These are phyloP conservation scores for Callosobruchus maculatus DNA, from an alignment of 2,888 invertebrate species.

Conservation along the genomic window DNA sequence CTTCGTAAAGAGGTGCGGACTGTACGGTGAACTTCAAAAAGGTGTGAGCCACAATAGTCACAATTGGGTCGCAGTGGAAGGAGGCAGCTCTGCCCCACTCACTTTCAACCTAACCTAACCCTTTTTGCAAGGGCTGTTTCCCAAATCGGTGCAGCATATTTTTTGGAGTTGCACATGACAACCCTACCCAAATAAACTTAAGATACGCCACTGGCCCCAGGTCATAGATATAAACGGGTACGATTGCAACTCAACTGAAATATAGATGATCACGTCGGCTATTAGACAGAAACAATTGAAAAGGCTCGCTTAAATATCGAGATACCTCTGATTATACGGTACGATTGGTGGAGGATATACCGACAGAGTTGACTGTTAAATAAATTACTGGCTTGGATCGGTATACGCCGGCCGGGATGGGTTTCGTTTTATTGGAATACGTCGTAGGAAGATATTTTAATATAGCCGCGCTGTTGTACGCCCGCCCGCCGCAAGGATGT, in stretches of 20 bases:
- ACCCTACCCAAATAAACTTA: conserved; percentile 11
- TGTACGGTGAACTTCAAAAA: too few species aligned
- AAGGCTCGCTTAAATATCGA: conserved; percentile 21
- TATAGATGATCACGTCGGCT: conserved; percentile 24
- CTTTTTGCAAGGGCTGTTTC: too few species aligned
- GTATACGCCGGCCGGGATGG: conserved; percentile 1
- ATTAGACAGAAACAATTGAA: conserved; percentile 24
- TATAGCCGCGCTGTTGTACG: not conserved
- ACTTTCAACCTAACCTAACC: too few species aligned
- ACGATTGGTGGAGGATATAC: conserved; percentile 16
- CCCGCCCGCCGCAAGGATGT: not conserved
- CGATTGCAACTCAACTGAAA: conserved; percentile 16
- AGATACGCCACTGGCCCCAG: conserved; percentile 9
- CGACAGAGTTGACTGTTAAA: conserved; percentile 14
- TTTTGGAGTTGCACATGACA: too few species aligned
- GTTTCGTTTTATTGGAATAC: not conserved
- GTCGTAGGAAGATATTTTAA: not conserved
- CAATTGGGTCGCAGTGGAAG: too few species aligned
- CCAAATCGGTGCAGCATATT: too few species aligned
- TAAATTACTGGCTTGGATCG: conserved; percentile 18
- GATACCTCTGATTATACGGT: conserved; percentile 16
- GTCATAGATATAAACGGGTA: not conserved
- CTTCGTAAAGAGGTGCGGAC: too few species aligned
- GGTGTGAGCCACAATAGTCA: too few species aligned
- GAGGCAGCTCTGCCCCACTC: too few species aligned